A percentile compares a stretch with the other conserved stretches of the same genome.
Evolutionary conservation across 2,888 invertebrate species (phyloP).

Genomic region (Seira musarum): DNA sequence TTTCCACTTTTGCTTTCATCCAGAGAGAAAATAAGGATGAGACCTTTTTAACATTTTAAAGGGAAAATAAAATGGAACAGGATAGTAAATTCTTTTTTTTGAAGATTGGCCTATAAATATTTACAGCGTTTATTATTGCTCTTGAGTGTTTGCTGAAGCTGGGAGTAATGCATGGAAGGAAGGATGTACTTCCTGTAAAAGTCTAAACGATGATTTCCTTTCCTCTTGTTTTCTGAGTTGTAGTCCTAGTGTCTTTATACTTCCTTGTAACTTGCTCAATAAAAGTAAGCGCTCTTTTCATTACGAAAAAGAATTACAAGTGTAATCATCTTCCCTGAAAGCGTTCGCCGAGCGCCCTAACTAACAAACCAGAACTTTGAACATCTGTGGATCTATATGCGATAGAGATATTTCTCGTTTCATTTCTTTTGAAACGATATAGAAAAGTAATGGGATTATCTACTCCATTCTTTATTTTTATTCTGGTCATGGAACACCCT

Average conservation of each 20-base stretch:
- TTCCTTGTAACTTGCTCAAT: too few species aligned
- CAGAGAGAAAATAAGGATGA: not conserved
- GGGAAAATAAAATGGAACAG: not conserved
- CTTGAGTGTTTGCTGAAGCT: not conserved
- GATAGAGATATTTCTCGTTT: not conserved
- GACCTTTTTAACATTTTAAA: slow-evolving; percentile 19
- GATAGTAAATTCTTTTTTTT: not conserved
- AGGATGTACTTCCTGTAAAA: too few species aligned
- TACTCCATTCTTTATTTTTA: not conserved
- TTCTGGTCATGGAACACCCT: slow-evolving; percentile 20
- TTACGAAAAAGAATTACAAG: too few species aligned
- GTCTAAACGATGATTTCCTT: too few species aligned
- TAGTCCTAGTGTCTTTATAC: too few species aligned
- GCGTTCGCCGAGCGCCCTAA: too few species aligned
- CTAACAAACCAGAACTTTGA: too few species aligned
- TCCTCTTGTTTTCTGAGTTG: too few species aligned
- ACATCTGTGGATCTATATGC: not conserved
- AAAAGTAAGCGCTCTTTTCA: too few species aligned
- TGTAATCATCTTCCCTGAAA: too few species aligned
- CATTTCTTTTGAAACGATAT: not conserved
- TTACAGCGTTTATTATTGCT: slow-evolving; percentile 2
- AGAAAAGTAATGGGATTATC: too few species aligned
- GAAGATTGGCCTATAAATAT: slow-evolving; percentile 5
- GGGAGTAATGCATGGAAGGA: too few species aligned
- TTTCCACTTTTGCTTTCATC: slow-evolving; percentile 1